Evolutionary conservation across 2,888 invertebrate species (phyloP).

Genomic region (Myopa testacea): DNA sequence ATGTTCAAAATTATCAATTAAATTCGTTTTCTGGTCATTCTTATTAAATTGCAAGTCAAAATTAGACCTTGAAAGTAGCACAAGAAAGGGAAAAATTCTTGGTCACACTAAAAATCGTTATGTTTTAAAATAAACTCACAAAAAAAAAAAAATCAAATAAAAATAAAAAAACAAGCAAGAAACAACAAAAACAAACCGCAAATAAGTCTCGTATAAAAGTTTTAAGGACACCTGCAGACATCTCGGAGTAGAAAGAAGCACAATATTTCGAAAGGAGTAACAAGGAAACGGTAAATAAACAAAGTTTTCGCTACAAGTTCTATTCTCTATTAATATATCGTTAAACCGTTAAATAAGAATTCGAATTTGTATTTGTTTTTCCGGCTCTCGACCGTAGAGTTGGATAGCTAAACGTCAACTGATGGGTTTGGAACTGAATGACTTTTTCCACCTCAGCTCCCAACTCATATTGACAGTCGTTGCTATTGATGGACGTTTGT

Average conservation of each 20-base stretch:
- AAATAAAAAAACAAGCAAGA: conserved; percentile 5
- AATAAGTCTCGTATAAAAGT: conserved; percentile 65
- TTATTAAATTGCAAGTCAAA: not conserved
- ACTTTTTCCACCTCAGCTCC: conserved; percentile 46
- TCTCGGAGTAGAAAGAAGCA: conserved; percentile 41
- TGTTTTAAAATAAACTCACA: not conserved
- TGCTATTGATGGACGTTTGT: not conserved
- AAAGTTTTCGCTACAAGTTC: not conserved
- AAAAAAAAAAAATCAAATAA: conserved; percentile 16
- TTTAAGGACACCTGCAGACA: conserved; percentile 62
- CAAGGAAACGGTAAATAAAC: not conserved
- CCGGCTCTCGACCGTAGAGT: conserved; percentile 47
- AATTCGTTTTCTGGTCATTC: no score
- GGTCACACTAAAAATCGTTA: not conserved
- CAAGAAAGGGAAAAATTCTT: not conserved
- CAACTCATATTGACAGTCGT: conserved; percentile 12
- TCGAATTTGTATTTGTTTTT: conserved; percentile 19
- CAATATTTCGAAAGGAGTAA: not conserved
- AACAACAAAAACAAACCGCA: conserved; percentile 59
- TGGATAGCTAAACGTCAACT: conserved; percentile 58
- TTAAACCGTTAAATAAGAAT: not conserved
- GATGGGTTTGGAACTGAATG: conserved; percentile 48
- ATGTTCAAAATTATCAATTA: no score
- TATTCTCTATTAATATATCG: not conserved
- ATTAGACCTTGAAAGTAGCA: not conserved